These are phyloP conservation scores for Catharus bicknelli DNA, from an alignment of 2,113 vertebrate genomes.

Conservation along the genomic window DNA sequence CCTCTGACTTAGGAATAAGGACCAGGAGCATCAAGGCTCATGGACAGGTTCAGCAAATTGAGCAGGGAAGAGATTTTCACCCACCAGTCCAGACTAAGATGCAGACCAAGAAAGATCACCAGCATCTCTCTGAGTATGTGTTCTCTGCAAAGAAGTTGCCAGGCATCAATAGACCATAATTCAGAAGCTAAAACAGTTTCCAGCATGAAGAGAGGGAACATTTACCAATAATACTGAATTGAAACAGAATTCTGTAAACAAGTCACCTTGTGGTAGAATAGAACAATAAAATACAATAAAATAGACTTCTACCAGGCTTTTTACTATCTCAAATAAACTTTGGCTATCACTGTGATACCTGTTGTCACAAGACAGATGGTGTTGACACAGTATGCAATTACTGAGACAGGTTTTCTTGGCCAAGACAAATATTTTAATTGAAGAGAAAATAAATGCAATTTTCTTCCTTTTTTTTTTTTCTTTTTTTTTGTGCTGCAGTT, in stretches of 20 bases:
- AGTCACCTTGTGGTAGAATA: neutral
- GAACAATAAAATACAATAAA: neutral
- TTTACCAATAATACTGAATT: neutral
- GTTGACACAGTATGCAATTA: conserved; percentile 11
- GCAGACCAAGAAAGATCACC: neutral
- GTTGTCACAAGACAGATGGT: neutral
- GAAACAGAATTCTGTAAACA: neutral
- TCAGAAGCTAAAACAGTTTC: neutral
- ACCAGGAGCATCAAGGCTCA: neutral
- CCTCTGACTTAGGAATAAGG: neutral
- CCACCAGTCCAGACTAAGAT: neutral
- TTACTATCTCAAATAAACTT: neutral
- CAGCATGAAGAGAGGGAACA: neutral
- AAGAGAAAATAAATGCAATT: conserved; percentile 15
- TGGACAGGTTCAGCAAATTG: neutral
- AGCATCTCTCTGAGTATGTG: neutral
- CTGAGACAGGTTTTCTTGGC: neutral
- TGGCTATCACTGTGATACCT: neutral
- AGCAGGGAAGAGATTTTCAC: neutral
- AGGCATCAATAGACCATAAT: neutral
- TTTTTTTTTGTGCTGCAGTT: neutral
- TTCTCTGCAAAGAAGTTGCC: neutral
- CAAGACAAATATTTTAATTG: conserved; percentile 35
- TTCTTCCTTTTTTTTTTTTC: neutral
- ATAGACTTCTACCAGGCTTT: neutral